Evolutionary conservation across 2,797 vertebrate genomes (phyloP).

Genomic region (Brachymystax lenok): DNA sequence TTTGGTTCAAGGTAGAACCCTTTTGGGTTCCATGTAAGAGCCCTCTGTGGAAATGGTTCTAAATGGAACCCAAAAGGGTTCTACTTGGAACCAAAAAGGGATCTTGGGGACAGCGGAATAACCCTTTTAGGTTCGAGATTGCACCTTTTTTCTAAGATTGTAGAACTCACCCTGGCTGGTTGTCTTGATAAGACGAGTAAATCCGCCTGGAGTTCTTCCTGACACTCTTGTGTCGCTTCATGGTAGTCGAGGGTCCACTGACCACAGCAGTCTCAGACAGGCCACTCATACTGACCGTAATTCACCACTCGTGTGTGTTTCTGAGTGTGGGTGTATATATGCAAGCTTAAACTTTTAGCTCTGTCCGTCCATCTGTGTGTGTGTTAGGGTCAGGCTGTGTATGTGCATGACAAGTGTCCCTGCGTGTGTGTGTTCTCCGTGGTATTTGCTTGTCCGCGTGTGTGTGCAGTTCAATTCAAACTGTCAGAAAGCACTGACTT

Average conservation of each 20-base stretch:
- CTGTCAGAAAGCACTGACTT: not conserved
- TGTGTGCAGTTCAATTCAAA: not conserved
- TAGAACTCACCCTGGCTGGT: conserved; percentile 79
- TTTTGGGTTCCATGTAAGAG: no score
- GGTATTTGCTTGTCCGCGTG: no score
- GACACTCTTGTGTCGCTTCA: conserved; percentile 79
- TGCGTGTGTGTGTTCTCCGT: conserved; percentile 11
- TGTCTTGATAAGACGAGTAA: conserved; percentile 80
- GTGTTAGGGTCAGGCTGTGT: not conserved
- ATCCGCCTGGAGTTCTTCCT: conserved; percentile 81
- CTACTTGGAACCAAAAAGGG: no score
- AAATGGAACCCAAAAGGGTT: no score
- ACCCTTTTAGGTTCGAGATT: no score
- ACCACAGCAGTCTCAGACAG: conserved; percentile 59
- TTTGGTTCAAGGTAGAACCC: no score
- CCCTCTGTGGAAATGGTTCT: no score
- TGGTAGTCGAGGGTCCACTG: conserved; percentile 67
- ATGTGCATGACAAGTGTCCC: not conserved
- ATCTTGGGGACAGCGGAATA: no score
- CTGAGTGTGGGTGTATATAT: conserved; percentile 17
- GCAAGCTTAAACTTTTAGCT: conserved; percentile 12
- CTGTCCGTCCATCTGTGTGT: conserved; percentile 6
- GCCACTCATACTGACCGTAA: conserved; percentile 68
- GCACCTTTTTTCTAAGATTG: not conserved
- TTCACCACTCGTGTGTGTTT: not conserved